phyloP scores from a whole-genome alignment of 2,888 invertebrate genomes.

The Macrostomum cliftonense region DNA sequence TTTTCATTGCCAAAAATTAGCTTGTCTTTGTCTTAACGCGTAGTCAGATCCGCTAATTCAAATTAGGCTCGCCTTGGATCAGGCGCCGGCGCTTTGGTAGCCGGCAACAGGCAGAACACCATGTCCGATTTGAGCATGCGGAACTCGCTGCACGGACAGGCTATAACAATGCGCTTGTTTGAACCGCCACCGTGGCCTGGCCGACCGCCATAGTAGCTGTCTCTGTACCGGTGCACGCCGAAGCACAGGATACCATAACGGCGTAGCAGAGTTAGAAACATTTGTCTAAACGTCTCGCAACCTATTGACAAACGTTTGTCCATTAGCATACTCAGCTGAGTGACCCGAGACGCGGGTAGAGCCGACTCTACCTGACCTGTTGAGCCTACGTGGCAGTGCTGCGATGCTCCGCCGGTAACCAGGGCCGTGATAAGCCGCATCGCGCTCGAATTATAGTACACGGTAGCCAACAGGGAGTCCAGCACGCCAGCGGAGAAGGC shows the following conservation, averaged over 20 bases:
- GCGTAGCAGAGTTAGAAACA: constrained; percentile 13
- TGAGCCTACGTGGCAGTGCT: constrained; percentile 16
- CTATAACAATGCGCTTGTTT: constrained; percentile 66
- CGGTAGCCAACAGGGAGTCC: constrained; percentile 95
- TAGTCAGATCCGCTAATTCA: too few species aligned
- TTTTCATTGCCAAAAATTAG: too few species aligned
- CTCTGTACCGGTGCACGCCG: constrained; percentile 15
- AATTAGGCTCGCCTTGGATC: too few species aligned
- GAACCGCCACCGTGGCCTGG: constrained; percentile 38
- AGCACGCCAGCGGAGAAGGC: constrained; percentile 96
- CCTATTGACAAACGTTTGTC: constrained; percentile 44
- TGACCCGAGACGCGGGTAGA: constrained; percentile 5
- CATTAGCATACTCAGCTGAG: constrained; percentile 63
- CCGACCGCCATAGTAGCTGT: background rate
- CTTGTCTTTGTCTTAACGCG: too few species aligned
- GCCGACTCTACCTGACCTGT: constrained; percentile 16
- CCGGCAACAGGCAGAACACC: constrained; percentile 42
- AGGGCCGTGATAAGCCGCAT: constrained; percentile 15
- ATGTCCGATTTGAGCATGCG: constrained; percentile 81
- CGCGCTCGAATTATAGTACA: constrained; percentile 16
- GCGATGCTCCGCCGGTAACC: constrained; percentile 17
- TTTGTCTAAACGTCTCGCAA: constrained; percentile 1
- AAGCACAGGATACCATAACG: constrained; percentile 14
- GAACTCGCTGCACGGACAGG: constrained; percentile 92
- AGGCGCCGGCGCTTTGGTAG: too few species aligned